Evolutionary conservation across 1,140 invertebrate genomes (phyloP).

Genomic region (Drosophila navojoa): DNA sequence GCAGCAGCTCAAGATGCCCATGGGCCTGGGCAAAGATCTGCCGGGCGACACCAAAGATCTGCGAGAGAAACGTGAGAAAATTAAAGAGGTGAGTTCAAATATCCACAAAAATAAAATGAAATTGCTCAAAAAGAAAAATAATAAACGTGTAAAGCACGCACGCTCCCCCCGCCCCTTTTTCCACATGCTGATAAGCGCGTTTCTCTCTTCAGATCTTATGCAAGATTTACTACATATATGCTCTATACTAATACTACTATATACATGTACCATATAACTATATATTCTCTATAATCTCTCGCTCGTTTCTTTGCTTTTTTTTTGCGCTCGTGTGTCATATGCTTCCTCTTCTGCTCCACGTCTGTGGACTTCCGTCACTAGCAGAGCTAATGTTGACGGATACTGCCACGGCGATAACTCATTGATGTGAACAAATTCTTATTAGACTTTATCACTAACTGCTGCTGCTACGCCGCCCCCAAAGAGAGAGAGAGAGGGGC

Average conservation of each 20-base stretch:
- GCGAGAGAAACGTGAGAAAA: constrained; percentile 65
- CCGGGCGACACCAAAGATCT: constrained; percentile 35
- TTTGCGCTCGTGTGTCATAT: not conserved
- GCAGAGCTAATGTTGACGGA: constrained; percentile 20
- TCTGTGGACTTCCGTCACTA: constrained; percentile 5
- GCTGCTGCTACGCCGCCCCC: not conserved
- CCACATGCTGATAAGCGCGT: not conserved
- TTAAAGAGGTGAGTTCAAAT: constrained; percentile 66
- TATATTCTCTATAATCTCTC: not conserved
- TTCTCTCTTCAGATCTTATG: not conserved
- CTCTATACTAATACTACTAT: too few relatives aligned
- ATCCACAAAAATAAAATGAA: not conserved
- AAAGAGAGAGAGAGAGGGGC: too few relatives aligned
- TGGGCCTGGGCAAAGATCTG: constrained; percentile 38
- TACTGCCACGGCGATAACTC: constrained; percentile 19
- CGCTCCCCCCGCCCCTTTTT: not conserved
- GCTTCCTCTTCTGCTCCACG: constrained; percentile 4
- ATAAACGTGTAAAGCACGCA: not conserved
- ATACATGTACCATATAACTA: too few relatives aligned
- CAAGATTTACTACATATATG: not conserved
- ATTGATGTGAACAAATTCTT: not conserved
- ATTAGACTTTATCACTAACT: not conserved
- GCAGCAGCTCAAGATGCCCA: constrained; percentile 50
- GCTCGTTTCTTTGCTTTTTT: not conserved
- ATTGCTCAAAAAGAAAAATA: not conserved